Evolutionary conservation across 2,113 vertebrate species (phyloP), one percentile per base, ranked within the genome.

Genomic region (Dipodomys stephensi): DNA sequence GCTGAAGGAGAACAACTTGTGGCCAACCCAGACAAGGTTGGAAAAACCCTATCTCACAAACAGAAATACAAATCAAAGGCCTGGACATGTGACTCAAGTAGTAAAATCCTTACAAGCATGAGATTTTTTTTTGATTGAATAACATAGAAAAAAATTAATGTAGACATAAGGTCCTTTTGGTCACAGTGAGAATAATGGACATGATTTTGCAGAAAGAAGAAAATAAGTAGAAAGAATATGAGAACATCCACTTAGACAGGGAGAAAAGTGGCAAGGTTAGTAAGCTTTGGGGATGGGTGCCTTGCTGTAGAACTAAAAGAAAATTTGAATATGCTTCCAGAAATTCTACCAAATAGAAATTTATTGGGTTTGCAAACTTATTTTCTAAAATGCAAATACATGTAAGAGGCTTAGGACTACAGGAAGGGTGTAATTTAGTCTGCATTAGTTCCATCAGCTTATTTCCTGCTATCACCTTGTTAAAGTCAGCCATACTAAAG

Each of bases 401-500:
- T 65, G 30, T 96, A 97, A 96, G 96, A 95, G 77, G 93, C 95
- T 96, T 95, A 96, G 46, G 44, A 79, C 69, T 30, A 19, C 22
- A 16, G 71, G 76, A n/a, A 92, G 92, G 9, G 71, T 95, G 2
- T 94, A 94, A 94, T 94, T 95, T 92, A 35, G 74, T 53, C 60
- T 92, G 87, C 82, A 92, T 96, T 95, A 93, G 93, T 95, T 96
- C 92, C 93, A 93, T 95, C 65, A 86, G 95, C 60, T 94, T 96
- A 80, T 49, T 95, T 79, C 92, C 72, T 92, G 79, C 62, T 80
- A 77, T 27, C 76, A 93, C 82, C 90, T 85, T 64, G 78, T 53
- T 81, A 39, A 83, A 94, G 83, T 92, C 65, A 82, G 90, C 72
- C 92, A 92, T 83, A 92, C 44, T 95, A 90, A 93, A 88, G 57